Evolutionary conservation across 2,113 vertebrate species (phyloP).

Genomic region (Melanerpes aurifrons): DNA sequence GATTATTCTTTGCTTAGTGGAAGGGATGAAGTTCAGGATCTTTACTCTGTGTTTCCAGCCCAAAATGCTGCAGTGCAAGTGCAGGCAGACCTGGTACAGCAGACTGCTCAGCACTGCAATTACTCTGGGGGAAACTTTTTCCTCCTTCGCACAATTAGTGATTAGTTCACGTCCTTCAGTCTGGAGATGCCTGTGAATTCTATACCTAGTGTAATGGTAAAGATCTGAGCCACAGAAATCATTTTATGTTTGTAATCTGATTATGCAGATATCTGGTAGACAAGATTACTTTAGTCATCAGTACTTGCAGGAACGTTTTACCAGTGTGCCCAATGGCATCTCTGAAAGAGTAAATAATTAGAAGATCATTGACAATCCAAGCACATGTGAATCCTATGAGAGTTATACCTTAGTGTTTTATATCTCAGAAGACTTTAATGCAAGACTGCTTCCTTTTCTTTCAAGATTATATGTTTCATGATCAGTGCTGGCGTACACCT

Average conservation of each 20-base stretch:
- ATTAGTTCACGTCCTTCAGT: not conserved
- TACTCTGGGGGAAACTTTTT: not conserved
- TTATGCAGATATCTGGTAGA: not conserved
- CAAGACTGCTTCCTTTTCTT: not conserved
- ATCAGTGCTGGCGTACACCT: not conserved
- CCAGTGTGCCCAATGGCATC: not conserved
- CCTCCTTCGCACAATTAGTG: not conserved
- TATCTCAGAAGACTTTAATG: not conserved
- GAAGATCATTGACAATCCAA: not conserved
- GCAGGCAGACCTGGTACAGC: not conserved
- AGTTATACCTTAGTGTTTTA: not conserved
- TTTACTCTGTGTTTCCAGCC: not conserved
- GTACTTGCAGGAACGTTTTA: not conserved
- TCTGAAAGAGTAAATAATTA: not conserved
- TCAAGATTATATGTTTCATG: not conserved
- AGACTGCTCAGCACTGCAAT: not conserved
- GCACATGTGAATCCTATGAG: not conserved
- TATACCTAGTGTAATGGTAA: not conserved
- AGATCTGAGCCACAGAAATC: not conserved
- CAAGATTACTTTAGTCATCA: not conserved
- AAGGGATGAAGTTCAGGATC: not conserved
- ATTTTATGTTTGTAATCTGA: not conserved
- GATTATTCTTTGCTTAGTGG: not conserved
- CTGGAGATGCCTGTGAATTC: slow-evolving; percentile 9
- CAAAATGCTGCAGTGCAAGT: not conserved